These are phyloP conservation scores for Mus spicilegus DNA, from an alignment of 2,113 vertebrate genomes.

Conservation along the genomic window DNA sequence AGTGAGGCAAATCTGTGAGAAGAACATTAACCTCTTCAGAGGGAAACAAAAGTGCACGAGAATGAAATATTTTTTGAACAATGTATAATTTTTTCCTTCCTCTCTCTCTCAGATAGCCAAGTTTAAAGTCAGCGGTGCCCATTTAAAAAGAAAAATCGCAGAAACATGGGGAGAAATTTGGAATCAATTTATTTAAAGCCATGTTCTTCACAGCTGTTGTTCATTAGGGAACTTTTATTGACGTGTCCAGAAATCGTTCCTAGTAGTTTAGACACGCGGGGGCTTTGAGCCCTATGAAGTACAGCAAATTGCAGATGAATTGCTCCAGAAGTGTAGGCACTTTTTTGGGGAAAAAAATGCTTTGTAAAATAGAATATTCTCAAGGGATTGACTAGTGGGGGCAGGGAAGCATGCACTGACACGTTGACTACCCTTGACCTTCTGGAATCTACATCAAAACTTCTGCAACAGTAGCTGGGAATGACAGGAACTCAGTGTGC, in stretches of 20 bases:
- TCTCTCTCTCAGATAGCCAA: constrained; percentile 62
- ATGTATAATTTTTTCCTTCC: constrained; percentile 39
- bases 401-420: constrained; percentile 63
- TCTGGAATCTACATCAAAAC: constrained; percentile 79
- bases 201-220: constrained; percentile 87
- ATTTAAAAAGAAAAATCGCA: constrained; percentile 80
- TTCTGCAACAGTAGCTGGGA: constrained; percentile 85
- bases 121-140: constrained; percentile 72
- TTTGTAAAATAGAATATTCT: constrained; percentile 80
- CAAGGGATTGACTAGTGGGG: constrained; percentile 68
- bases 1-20: constrained; percentile 53
- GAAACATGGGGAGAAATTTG: constrained; percentile 83
- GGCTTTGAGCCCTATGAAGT: constrained; percentile 85
- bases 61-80: constrained; percentile 67
- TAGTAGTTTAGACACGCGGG: constrained; percentile 85
- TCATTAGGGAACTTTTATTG: constrained; percentile 87
- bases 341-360: constrained; percentile 70
- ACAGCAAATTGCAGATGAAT: constrained; percentile 89
- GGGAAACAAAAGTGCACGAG: constrained; percentile 62
- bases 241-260: constrained; percentile 86
- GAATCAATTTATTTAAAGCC: constrained; percentile 87
- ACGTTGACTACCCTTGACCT: constrained; percentile 82
- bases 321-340: constrained; percentile 81
- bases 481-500: not conserved
- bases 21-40: constrained; percentile 67